phyloP scores from a whole-genome alignment of 2,797 vertebrate species.

The Spinus olivaceus region DNA sequence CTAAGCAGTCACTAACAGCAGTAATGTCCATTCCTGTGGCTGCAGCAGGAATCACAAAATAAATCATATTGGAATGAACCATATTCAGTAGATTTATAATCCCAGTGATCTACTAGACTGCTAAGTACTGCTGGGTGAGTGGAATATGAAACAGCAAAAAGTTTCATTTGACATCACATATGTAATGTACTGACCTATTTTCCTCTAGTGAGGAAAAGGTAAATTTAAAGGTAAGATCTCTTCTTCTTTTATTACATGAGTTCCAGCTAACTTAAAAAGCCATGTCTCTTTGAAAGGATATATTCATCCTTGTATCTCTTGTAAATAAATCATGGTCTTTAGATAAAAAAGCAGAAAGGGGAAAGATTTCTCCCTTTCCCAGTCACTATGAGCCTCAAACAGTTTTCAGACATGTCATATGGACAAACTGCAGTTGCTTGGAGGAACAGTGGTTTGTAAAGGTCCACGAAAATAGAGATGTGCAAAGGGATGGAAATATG shows the following conservation, averaged over 20 bases:
- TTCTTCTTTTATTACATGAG: background rate
- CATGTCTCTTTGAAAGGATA: background rate
- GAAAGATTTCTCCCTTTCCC: background rate
- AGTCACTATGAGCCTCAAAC: background rate
- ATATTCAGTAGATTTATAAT: background rate
- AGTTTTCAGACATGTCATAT: accelerated
- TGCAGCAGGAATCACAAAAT: background rate
- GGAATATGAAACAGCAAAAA: background rate
- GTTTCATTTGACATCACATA: background rate
- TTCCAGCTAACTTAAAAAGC: background rate
- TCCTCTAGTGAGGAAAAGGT: background rate
- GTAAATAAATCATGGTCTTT: background rate
- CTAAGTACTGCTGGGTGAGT: background rate
- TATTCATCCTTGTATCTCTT: background rate
- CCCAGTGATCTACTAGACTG: background rate
- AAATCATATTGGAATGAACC: background rate
- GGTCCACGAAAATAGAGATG: background rate
- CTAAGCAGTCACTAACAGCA: background rate
- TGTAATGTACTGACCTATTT: background rate
- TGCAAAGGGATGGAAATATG: background rate
- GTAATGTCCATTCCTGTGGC: background rate
- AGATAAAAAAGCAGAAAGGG: background rate
- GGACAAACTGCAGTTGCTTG: background rate
- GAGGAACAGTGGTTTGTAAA: background rate
- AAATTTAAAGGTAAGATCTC: background rate